Percentiles rank a stretch among this genome's conserved stretches.
phyloP scores from a whole-genome alignment of 2,797 vertebrate genomes.

The Podarcis siculus region DNA sequence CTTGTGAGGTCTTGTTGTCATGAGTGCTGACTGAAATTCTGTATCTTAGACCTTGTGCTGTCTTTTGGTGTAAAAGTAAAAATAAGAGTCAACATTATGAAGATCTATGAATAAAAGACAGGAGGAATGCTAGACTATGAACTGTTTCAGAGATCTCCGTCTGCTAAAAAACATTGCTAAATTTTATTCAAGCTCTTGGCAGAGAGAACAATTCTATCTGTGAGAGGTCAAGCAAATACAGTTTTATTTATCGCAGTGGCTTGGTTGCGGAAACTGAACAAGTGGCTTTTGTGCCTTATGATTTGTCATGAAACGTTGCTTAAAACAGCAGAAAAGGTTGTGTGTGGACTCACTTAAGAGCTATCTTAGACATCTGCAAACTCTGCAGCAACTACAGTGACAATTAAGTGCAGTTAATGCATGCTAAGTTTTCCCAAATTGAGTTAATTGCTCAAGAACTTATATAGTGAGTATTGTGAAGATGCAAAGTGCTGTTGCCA shows the following conservation, averaged over 20 bases:
- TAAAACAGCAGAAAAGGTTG: constrained; percentile 49
- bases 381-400: constrained; percentile 29
- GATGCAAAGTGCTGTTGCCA: constrained; percentile 26
- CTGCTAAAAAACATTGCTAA: constrained; percentile 22
- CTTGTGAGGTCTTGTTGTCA: constrained; percentile 20
- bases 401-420: constrained; percentile 48
- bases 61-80: constrained; percentile 4
- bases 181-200: constrained; percentile 24
- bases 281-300: constrained; percentile 11
- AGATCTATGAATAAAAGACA: constrained; percentile 7
- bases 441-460: constrained; percentile 53
- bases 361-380: constrained; percentile 31
- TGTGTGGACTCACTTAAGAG: constrained; percentile 36
- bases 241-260: constrained; percentile 23
- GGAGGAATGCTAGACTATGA: not conserved
- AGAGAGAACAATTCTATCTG: not conserved
- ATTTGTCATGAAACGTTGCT: constrained; percentile 49
- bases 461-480: constrained; percentile 23
- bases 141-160: constrained; percentile 3
- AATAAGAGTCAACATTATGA: not conserved
- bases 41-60: not conserved
- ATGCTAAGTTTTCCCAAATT: constrained; percentile 41
- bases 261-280: not conserved
- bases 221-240: constrained; percentile 18
- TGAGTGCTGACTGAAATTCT: not conserved